Percentiles rank a stretch among this genome's conserved stretches.
Evolutionary conservation across 2,113 vertebrate species (phyloP).

Genomic region (Poeciliopsis turrubarensis): DNA sequence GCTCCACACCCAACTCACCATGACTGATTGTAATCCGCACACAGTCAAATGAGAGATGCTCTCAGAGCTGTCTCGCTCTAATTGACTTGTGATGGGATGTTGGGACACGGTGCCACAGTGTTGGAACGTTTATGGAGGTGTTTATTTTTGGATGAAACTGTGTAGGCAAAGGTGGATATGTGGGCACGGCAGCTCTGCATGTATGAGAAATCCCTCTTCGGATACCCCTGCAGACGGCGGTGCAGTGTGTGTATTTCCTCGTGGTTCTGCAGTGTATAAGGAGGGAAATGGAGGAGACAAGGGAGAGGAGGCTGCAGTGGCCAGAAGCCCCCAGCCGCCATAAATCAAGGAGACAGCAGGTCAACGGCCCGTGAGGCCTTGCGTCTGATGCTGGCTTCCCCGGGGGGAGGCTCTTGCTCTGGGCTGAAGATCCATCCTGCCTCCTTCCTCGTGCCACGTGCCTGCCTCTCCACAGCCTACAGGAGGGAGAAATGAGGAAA

Average conservation of each 20-base stretch:
- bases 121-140: slow-evolving; percentile 53
- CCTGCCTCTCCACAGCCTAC: slow-evolving; percentile 62
- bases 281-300: slow-evolving; percentile 52
- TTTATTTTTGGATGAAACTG: slow-evolving; percentile 40
- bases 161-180: slow-evolving; percentile 3
- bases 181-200: slow-evolving; percentile 28
- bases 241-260: slow-evolving; percentile 50
- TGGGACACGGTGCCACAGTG: slow-evolving; percentile 24
- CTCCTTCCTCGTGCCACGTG: slow-evolving; percentile 58
- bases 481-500: slow-evolving; percentile 48
- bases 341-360: slow-evolving; percentile 75
- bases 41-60: slow-evolving; percentile 39
- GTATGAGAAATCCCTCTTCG: slow-evolving; percentile 45
- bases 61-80: slow-evolving; percentile 27
- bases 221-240: slow-evolving; percentile 31
- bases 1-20: slow-evolving; percentile 64
- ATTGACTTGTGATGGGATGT: slow-evolving; percentile 33
- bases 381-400: slow-evolving; percentile 64
- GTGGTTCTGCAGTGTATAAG: slow-evolving; percentile 49
- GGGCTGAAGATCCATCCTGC: slow-evolving; percentile 68
- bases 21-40: slow-evolving; percentile 67
- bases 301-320: slow-evolving; percentile 70
- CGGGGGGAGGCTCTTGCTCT: slow-evolving; percentile 57
- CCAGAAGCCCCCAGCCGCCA: slow-evolving; percentile 67
- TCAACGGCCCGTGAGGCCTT: slow-evolving; percentile 72